These are phyloP conservation scores for Hucho hucho DNA, from an alignment of 2,113 vertebrate genomes.

Conservation along the genomic window DNA sequence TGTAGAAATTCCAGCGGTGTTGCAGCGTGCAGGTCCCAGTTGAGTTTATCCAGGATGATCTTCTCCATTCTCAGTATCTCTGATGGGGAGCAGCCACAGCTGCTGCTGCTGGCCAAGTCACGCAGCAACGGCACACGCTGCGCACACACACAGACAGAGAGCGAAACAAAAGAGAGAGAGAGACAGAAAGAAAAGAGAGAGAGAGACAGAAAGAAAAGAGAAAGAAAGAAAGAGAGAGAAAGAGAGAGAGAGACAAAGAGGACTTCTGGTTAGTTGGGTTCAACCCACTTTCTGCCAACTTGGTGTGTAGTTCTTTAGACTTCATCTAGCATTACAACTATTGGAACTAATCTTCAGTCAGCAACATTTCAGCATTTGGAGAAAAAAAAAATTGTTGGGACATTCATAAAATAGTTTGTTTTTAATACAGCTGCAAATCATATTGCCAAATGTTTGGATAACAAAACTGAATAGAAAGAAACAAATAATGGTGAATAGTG, in stretches of 20 bases:
- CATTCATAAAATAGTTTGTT: too few species aligned
- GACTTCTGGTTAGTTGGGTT: too few species aligned
- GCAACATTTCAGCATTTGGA: neutral
- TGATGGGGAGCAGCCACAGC: slow-evolving; percentile 91
- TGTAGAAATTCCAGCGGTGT: slow-evolving; percentile 96
- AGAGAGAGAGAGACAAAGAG: neutral
- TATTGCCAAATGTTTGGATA: too few species aligned
- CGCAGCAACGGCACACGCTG: slow-evolving; percentile 90
- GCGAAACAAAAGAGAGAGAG: neutral
- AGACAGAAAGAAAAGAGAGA: slow-evolving; percentile 12
- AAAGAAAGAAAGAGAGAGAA: slow-evolving; percentile 15
- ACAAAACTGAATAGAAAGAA: too few species aligned
- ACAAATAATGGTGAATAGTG: too few species aligned
- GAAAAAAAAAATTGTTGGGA: too few species aligned
- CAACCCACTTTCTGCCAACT: neutral
- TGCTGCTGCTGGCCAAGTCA: slow-evolving; percentile 85
- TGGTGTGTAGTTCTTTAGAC: neutral
- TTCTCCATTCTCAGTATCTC: slow-evolving; percentile 97
- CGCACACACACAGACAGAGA: slow-evolving; percentile 10
- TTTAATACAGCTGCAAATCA: too few species aligned
- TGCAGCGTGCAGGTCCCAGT: slow-evolving; percentile 93
- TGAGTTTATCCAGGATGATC: slow-evolving; percentile 94
- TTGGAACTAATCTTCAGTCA: neutral
- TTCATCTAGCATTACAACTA: neutral
- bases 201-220: neutral